Evolutionary conservation across 2,797 vertebrate genomes (phyloP).

Genomic region (Acomys russatus): DNA sequence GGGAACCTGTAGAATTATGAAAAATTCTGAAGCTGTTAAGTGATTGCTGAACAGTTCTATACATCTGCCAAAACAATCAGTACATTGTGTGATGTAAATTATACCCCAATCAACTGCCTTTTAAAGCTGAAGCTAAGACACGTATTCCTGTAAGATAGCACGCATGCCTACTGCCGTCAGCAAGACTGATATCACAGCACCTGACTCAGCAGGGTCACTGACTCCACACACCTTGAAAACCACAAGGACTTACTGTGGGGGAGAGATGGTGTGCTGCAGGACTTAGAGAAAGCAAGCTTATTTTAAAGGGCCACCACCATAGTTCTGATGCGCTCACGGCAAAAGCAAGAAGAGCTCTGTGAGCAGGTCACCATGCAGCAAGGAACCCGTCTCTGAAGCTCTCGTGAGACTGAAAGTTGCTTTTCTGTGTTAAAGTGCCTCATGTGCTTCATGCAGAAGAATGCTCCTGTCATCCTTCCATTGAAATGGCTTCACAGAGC

Average conservation of each 20-base stretch:
- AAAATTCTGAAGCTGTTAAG: background rate
- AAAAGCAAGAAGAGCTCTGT: background rate
- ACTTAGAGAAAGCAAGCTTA: too few relatives aligned
- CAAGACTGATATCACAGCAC: background rate
- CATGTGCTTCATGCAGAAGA: background rate
- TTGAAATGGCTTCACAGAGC: background rate
- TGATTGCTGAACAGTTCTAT: background rate
- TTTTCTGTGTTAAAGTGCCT: background rate
- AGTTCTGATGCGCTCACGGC: background rate
- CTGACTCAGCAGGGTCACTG: background rate
- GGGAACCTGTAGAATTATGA: background rate
- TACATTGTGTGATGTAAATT: background rate
- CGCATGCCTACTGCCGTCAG: background rate
- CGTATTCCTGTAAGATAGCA: background rate
- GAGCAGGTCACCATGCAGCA: background rate
- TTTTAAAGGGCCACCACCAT: background rate
- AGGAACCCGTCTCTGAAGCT: background rate
- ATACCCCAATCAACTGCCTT: background rate
- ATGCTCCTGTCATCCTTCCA: background rate
- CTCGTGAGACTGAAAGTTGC: background rate
- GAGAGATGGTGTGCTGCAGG: background rate
- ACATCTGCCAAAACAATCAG: background rate
- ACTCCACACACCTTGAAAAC: background rate
- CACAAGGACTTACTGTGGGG: background rate
- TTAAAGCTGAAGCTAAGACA: conserved; percentile 43